phyloP scores from a whole-genome alignment of 2,888 invertebrate species.

The Carcina quercana region DNA sequence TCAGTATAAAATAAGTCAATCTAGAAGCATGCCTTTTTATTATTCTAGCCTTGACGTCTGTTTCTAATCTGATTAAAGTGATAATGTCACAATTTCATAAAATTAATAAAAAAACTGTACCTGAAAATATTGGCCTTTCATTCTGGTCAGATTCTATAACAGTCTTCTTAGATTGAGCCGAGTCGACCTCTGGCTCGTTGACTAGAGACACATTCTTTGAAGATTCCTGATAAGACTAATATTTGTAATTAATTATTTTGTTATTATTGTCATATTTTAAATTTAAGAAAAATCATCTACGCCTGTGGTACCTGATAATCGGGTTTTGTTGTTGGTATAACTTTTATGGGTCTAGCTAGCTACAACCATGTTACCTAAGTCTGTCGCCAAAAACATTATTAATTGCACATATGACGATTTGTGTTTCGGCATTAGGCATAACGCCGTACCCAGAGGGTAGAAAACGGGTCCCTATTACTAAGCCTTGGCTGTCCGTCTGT shows the following conservation, averaged over 20 bases:
- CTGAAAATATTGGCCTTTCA: slow-evolving; percentile 47
- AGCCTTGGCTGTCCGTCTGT: too few species aligned
- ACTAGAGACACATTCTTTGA: slow-evolving; percentile 49
- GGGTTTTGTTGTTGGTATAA: too few species aligned
- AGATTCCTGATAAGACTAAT: slow-evolving; percentile 31
- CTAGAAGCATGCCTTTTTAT: too few species aligned
- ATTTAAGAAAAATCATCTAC: not conserved
- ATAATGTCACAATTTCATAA: not conserved
- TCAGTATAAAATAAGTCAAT: too few species aligned
- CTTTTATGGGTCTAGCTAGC: too few species aligned
- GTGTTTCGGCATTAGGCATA: too few species aligned
- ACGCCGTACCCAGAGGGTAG: too few species aligned
- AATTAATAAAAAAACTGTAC: slow-evolving; percentile 27
- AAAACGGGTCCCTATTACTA: too few species aligned
- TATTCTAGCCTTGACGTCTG: too few species aligned
- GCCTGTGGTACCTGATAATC: too few species aligned
- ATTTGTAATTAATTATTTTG: not conserved
- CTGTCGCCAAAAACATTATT: not conserved
- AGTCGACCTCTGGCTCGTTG: slow-evolving; percentile 32
- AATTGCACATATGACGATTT: not conserved
- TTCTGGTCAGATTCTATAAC: slow-evolving; percentile 30
- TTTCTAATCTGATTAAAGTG: not conserved
- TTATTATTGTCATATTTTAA: not conserved
- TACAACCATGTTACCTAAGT: too few species aligned
- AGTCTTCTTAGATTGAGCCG: slow-evolving; percentile 27